Evolutionary conservation across 2,113 vertebrate genomes (phyloP).

Genomic region (Malurus cyaneus): DNA sequence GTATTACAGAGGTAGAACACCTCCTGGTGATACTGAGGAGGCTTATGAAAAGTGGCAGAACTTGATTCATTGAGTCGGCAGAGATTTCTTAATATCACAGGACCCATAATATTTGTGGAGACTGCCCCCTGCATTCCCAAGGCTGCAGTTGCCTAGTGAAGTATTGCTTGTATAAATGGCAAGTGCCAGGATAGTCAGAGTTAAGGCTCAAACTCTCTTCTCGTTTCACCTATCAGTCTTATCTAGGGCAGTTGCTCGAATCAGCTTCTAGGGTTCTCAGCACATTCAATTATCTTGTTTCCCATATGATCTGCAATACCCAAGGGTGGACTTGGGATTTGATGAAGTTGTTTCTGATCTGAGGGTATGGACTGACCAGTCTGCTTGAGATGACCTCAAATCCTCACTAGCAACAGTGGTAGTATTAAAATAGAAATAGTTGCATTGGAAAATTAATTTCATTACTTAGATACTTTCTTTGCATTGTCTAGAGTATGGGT

Average conservation of each 20-base stretch:
- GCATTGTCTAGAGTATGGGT: neutral
- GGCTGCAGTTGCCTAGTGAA: neutral
- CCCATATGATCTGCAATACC: constrained; percentile 45
- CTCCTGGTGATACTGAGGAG: neutral
- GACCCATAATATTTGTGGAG: neutral
- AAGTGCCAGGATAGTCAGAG: constrained; percentile 10
- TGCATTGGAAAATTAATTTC: constrained; percentile 36
- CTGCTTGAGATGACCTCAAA: constrained; percentile 31
- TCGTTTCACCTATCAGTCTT: neutral
- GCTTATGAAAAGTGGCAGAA: neutral
- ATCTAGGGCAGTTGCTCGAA: constrained; percentile 54
- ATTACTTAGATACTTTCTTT: neutral
- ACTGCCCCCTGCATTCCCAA: neutral
- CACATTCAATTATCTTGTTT: constrained; percentile 66
- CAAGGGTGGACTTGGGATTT: constrained; percentile 36
- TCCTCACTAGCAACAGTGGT: neutral
- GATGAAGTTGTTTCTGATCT: constrained; percentile 66
- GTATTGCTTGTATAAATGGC: neutral
- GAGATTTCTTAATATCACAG: neutral
- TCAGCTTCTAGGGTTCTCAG: constrained; percentile 48
- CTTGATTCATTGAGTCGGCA: neutral
- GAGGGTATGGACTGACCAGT: constrained; percentile 56
- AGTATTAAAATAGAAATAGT: constrained; percentile 12
- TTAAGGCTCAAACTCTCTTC: constrained; percentile 37
- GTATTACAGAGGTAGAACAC: neutral